A percentile compares a stretch with the other conserved stretches of the same genome.
Conservation (phyloP, 2,888 invertebrate genomes). For the Eurytoma adleriae region DNA sequence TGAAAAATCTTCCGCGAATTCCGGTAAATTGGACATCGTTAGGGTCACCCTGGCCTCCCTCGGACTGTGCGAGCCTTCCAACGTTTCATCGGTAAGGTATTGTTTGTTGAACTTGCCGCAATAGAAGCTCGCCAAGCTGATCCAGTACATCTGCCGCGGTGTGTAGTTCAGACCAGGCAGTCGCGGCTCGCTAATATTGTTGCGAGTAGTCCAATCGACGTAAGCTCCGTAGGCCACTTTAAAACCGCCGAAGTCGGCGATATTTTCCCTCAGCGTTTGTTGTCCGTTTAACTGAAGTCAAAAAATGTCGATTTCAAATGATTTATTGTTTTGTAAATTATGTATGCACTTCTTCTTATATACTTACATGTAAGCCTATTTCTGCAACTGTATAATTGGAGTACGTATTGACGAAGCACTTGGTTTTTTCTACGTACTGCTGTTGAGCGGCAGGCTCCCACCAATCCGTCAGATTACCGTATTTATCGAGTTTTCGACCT, state of each 20-base stretch:
- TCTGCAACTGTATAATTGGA: constrained; percentile 90
- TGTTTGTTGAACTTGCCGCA: constrained; percentile 80
- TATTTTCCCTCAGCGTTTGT: too few relatives aligned
- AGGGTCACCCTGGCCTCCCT: constrained; percentile 81
- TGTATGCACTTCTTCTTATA: too few relatives aligned
- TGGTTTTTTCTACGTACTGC: constrained; percentile 88
- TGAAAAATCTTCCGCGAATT: too few relatives aligned
- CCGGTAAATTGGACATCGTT: too few relatives aligned
- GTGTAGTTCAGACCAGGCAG: constrained; percentile 86
- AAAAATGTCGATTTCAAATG: too few relatives aligned
- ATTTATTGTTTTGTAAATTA: too few relatives aligned
- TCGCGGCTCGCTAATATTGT: constrained; percentile 82
- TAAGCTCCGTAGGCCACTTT: too few relatives aligned
- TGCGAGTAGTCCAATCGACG: constrained; percentile 75
- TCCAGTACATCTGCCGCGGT: constrained; percentile 71
- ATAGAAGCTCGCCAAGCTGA: constrained; percentile 76
- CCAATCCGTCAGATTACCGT: constrained; percentile 94
- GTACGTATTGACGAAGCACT: constrained; percentile 95
- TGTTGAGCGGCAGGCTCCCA: constrained; percentile 90
- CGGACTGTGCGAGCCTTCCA: constrained; percentile 88
- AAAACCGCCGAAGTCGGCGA: too few relatives aligned
- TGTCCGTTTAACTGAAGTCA: too few relatives aligned
- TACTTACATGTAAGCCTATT: constrained; percentile 83
- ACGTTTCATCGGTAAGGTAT: constrained; percentile 86
- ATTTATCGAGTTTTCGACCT: constrained; percentile 93